A percentile compares a stretch with the other conserved stretches of the same genome.
These are phyloP conservation scores for Mesochorus sp. DNA, from an alignment of 2,888 invertebrate species.

Conservation along the genomic window DNA sequence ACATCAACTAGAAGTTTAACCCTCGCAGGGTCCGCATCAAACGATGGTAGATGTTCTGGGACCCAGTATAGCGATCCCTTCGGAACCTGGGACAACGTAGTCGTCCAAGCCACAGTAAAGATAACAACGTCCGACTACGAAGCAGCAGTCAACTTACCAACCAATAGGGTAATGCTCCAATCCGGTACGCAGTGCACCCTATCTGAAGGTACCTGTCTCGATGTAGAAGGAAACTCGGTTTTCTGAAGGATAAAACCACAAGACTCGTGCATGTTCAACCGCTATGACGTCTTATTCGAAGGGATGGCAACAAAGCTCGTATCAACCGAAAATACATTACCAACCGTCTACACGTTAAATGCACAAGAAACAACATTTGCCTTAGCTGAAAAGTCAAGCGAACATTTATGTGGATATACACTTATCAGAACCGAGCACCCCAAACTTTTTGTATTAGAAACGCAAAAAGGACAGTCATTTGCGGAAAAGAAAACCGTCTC, in stretches of 20 bases:
- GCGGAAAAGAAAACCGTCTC: not conserved
- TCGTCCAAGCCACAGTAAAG: conserved; percentile 43
- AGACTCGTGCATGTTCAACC: conserved; percentile 36
- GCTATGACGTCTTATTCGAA: conserved; percentile 37
- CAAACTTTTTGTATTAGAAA: conserved; percentile 22
- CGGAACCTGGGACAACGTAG: conserved; percentile 54
- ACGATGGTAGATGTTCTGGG: conserved; percentile 55
- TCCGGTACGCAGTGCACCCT: conserved; percentile 25
- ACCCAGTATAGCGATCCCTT: conserved; percentile 60
- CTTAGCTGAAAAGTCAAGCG: not conserved
- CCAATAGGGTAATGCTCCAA: not conserved
- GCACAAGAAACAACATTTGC: conserved; percentile 35
- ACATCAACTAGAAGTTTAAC: conserved; percentile 16
- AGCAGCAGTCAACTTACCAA: conserved; percentile 11
- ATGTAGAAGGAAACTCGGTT: conserved; percentile 8
- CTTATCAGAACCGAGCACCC: conserved; percentile 30
- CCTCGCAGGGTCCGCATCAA: not conserved
- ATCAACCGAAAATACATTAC: not conserved
- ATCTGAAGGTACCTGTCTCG: conserved; percentile 3
- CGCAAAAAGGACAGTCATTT: not conserved
- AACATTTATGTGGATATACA: not conserved
- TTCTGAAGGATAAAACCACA: conserved; percentile 43
- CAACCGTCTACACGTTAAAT: not conserved
- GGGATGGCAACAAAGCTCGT: conserved; percentile 15
- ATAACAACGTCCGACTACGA: conserved; percentile 2